Conservation (phyloP, 2,888 invertebrate genomes). For the Falcaria lacertinaria region DNA sequence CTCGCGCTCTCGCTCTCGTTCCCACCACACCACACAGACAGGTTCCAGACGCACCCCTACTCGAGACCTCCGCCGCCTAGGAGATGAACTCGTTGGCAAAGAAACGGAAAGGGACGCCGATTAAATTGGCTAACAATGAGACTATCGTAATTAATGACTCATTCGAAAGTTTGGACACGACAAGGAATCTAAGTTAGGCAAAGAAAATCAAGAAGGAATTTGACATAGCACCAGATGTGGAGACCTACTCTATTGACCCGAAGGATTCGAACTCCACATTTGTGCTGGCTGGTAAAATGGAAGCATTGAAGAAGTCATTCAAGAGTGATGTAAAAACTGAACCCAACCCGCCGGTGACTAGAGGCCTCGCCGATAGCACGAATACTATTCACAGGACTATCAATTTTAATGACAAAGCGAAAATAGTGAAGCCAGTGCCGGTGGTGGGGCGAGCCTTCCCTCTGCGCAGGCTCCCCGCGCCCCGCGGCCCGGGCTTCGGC, state of each 20-base stretch:
- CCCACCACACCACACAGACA: too few relatives aligned
- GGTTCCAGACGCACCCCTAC: too few relatives aligned
- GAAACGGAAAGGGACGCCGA: slow-evolving; percentile 67
- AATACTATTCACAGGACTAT: slow-evolving; percentile 50
- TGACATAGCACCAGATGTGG: slow-evolving; percentile 33
- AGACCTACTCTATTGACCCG: slow-evolving; percentile 53
- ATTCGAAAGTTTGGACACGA: slow-evolving; percentile 52
- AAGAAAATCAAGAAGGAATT: slow-evolving; percentile 58
- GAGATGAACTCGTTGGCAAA: slow-evolving; percentile 28
- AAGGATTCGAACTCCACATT: slow-evolving; percentile 70
- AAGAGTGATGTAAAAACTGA: slow-evolving; percentile 34
- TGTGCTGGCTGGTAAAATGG: slow-evolving; percentile 57
- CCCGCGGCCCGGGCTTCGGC: slow-evolving; percentile 60
- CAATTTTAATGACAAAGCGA: slow-evolving; percentile 52
- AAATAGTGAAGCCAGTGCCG: slow-evolving; percentile 50
- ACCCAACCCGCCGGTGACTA: slow-evolving; percentile 33
- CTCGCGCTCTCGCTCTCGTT: too few relatives aligned
- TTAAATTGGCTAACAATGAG: slow-evolving; percentile 57
- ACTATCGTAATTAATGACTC: slow-evolving; percentile 70
- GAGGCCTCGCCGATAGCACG: slow-evolving; percentile 55
- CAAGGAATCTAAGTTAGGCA: slow-evolving; percentile 48
- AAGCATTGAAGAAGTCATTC: slow-evolving; percentile 34
- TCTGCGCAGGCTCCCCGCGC: slow-evolving; percentile 11
- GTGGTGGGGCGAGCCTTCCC: slow-evolving; percentile 38
- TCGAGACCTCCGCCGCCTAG: too few relatives aligned